Percentiles rank a stretch among this genome's conserved stretches.
Conservation (phyloP, 2,888 invertebrate species). For the Euzophera pinguis region DNA sequence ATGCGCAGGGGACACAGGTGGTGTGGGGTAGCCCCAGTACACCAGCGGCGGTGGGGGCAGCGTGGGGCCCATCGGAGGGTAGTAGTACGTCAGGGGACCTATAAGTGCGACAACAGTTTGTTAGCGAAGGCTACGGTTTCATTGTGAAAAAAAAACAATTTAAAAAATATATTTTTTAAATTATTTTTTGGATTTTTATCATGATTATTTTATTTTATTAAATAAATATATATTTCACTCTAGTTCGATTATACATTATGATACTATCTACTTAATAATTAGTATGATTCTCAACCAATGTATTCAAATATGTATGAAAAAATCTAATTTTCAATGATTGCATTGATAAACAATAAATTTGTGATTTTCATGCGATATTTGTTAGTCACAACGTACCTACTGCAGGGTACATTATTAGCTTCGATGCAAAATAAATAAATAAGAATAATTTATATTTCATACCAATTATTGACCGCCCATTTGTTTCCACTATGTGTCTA, state of each 20-base stretch:
- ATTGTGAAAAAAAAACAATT: not conserved
- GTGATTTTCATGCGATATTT: conserved; percentile 12
- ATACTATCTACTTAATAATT: no score
- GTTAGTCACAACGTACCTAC: conserved; percentile 32
- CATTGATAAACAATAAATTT: not conserved
- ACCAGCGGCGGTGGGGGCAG: conserved; percentile 85
- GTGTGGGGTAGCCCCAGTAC: conserved; percentile 97
- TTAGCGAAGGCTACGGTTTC: not conserved
- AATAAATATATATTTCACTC: no score
- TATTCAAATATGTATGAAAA: no score
- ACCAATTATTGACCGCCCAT: conserved; percentile 6
- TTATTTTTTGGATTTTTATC: no score
- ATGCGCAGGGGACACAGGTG: conserved; percentile 95
- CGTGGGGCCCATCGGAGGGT: conserved; percentile 76
- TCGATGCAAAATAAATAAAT: conserved; percentile 23
- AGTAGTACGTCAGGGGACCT: conserved; percentile 78
- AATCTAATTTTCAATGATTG: not conserved
- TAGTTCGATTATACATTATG: no score
- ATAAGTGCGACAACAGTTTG: conserved; percentile 13
- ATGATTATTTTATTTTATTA: no score
- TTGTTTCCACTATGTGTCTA: conserved; percentile 9
- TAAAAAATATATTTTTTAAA: not conserved
- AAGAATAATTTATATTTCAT: conserved; percentile 19
- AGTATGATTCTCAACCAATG: not conserved
- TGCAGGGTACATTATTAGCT: conserved; percentile 24